These are phyloP conservation scores for Cyclina sinensis DNA, from an alignment of 1,140 invertebrate genomes.

Conservation along the genomic window DNA sequence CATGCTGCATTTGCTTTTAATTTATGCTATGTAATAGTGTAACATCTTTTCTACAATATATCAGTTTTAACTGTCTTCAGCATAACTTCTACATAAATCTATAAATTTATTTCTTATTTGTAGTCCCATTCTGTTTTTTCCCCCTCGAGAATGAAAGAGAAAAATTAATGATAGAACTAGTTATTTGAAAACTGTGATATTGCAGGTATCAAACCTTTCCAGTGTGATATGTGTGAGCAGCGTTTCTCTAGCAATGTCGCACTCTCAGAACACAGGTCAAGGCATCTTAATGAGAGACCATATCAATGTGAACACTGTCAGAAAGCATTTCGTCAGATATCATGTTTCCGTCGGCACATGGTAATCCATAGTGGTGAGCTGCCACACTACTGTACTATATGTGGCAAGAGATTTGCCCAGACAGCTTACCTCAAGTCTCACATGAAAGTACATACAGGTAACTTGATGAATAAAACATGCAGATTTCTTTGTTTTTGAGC, in stretches of 20 bases:
- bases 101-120: too few relatives aligned
- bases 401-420: slow-evolving; percentile 80
- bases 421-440: slow-evolving; percentile 84
- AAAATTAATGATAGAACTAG: too few relatives aligned
- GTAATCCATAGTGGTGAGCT: slow-evolving; percentile 80
- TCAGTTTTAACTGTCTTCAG: too few relatives aligned
- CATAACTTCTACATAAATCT: too few relatives aligned
- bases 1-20: too few relatives aligned
- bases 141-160: too few relatives aligned
- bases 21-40: too few relatives aligned
- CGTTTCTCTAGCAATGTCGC: slow-evolving; percentile 83
- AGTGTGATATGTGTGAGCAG: slow-evolving; percentile 81
- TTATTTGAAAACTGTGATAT: too few relatives aligned
- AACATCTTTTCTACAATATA: too few relatives aligned
- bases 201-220: slow-evolving; percentile 84
- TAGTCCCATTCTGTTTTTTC: too few relatives aligned
- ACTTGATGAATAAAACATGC: too few relatives aligned
- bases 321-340: slow-evolving; percentile 82
- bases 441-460: slow-evolving; percentile 84
- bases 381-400: slow-evolving; percentile 80
- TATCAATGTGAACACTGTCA: slow-evolving; percentile 80
- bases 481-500: too few relatives aligned
- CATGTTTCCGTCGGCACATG: slow-evolving; percentile 81
- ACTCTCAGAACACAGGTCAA: slow-evolving; percentile 82
- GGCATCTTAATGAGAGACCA: slow-evolving; percentile 79